Base-by-base conservation (phyloP, 2,888 invertebrate genomes). In the Siphlonurus alternatus region DNA sequence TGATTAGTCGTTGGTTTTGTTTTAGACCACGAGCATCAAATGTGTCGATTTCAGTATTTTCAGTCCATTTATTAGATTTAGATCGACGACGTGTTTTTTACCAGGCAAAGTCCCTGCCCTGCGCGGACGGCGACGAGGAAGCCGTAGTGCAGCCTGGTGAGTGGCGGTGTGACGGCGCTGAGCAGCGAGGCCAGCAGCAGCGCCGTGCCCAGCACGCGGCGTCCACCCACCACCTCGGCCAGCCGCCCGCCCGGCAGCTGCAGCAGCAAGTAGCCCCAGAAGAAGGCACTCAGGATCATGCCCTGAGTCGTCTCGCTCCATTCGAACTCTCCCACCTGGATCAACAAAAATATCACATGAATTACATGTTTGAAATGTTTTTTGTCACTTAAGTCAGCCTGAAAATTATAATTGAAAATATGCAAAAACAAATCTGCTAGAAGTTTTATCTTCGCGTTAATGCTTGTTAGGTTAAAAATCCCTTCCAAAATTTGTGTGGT, bases 101-200 rank as follows among this genome's bases (percentile, higher is more conserved):
- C 77, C 74, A 77, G 76, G 59, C 75, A 74, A 2, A 77, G 66
- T 1, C 78, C 78, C 67, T 76, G 75, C 2, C 75, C 60, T 22
- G 77, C 69, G 25, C 78, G 67, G 18, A 75, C 66, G 38, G 71
- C 69, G 53, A 77, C 70, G 1, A 77, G 70, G 1, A 72, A 67
- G 20, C 70, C 69, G 59, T 68, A 68, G 22, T 72, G 72, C 65
- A 71, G 67, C 1, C 71, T 66, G 2, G 76, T 75, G 53, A 72
- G 73, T 19, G 72, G 66, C 3, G 77, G 77, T 2, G 76, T 76
- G 10, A 76, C 64, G 19, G 77, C 65, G 1, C 75, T 74, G 25
- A 76, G 67, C 2, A 76, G 53, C 19, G 74, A 75, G 1, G 76
- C 74, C 18, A 71, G 66, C 19, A 76, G 68, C 18, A 76, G n/a